Base-by-base conservation (phyloP, 2,888 invertebrate species). In the Meiosimyza platycephala region DNA sequence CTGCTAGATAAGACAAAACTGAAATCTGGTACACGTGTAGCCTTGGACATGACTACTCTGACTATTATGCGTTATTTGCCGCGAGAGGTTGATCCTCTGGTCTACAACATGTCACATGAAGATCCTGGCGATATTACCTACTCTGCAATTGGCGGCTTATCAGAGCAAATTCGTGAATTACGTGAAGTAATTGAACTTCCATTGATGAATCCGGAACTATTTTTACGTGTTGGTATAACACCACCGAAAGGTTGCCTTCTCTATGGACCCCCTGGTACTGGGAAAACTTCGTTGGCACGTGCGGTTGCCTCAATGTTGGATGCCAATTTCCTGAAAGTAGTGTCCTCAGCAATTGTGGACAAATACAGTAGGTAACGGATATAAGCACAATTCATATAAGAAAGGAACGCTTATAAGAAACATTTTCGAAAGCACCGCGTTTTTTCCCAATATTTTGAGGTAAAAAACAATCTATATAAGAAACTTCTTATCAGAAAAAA, bases 311-410 rank as follows among this genome's bases (percentile, higher is more conserved):
- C 97, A 16, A 99, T 99, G 83, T 89, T 99, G 16, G 99, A 99
- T 88, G 98, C 98, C 47, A 99, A 99, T 88, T 99, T 99, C 88
- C 89, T 99, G 13, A 99, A 99, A 90, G 96, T 99, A 68, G 99
- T 99, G 0, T 99, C 99, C 0, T 99, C 98, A 83, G 99, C 99
- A 99, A n/a, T n/a, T n/a, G n/a, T n/a, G n/a, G n/a, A n/a, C n/a
- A n/a, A n/a, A n/a, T n/a, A n/a, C n/a, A n/a, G n/a, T n/a, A n/a
- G n/a, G n/a, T n/a, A n/a, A n/a, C n/a, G n/a, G n/a, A n/a, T n/a
- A n/a, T n/a, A n/a, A n/a, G n/a, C n/a, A n/a, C n/a, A n/a, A n/a
- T n/a, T n/a, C n/a, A n/a, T n/a, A n/a, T n/a, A n/a, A n/a, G n/a
- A n/a, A n/a, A n/a, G n/a, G n/a, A n/a, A n/a, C n/a, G n/a, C n/a